Conservation (phyloP, 2,113 vertebrate species). For the Coregonus clupeaformis region DNA sequence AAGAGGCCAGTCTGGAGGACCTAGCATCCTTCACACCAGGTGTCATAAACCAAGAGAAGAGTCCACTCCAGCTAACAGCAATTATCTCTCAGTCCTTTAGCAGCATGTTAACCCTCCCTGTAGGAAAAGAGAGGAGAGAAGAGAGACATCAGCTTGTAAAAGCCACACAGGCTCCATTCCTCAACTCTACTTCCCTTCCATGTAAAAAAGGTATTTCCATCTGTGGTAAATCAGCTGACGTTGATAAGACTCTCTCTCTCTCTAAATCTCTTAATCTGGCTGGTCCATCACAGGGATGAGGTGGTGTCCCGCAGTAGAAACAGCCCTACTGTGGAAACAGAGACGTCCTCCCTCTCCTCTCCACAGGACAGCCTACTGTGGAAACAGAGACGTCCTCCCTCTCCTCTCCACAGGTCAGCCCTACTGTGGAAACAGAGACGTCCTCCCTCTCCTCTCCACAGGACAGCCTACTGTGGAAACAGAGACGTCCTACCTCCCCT, state of each 20-base stretch:
- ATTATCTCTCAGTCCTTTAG: neutral
- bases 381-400: no score
- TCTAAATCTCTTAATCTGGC: no score
- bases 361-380: no score
- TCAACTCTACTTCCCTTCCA: neutral
- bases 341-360: no score
- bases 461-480: no score
- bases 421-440: no score
- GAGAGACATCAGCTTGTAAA: constrained; percentile 2
- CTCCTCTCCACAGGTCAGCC: no score
- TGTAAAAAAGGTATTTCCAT: constrained; percentile 8
- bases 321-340: no score
- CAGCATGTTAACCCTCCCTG: neutral
- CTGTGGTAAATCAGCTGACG: constrained; percentile 24
- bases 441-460: no score
- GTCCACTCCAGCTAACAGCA: neutral
- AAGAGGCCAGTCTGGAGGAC: neutral
- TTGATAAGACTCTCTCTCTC: constrained; percentile 5
- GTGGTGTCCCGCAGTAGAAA: no score
- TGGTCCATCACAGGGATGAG: no score
- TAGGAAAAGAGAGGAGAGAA: neutral
- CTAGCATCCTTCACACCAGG: neutral
- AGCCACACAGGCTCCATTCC: neutral
- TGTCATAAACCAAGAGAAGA: neutral
- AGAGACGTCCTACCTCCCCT: no score